Conservation (phyloP, 2,113 vertebrate genomes). For the Sapajus apella region DNA sequence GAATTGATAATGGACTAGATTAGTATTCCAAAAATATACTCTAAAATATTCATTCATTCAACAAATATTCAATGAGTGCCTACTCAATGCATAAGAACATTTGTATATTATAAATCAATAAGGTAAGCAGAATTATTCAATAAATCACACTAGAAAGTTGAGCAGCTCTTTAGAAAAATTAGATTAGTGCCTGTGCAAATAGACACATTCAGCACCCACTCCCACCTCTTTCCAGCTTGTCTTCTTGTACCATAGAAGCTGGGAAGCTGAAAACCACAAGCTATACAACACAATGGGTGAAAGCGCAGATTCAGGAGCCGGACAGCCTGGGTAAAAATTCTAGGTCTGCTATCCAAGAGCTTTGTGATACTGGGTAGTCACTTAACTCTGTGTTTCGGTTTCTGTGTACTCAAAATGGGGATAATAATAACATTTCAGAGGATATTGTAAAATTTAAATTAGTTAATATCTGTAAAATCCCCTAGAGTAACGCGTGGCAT, state of each 20-base stretch:
- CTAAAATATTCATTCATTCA: background rate
- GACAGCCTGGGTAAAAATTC: background rate
- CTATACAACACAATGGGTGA: background rate
- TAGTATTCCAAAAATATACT: background rate
- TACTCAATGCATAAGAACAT: background rate
- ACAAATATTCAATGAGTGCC: background rate
- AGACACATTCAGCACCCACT: background rate
- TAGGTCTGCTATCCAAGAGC: background rate
- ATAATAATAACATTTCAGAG: background rate
- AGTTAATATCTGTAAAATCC: background rate
- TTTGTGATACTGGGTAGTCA: background rate
- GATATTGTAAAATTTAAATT: background rate
- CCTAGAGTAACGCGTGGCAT: background rate
- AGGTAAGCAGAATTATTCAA: constrained; percentile 28
- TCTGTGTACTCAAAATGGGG: background rate
- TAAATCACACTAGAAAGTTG: constrained; percentile 8
- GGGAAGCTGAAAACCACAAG: background rate
- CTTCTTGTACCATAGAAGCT: background rate
- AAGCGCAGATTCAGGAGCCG: background rate
- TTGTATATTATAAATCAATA: background rate
- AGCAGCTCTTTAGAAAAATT: constrained; percentile 6
- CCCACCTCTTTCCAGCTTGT: background rate
- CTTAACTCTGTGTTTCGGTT: background rate
- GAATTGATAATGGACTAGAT: background rate
- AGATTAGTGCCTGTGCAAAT: background rate